Percentiles rank a stretch among this genome's conserved stretches.
Conservation (phyloP, 2,113 vertebrate genomes). For the Seriola aureovittata region DNA sequence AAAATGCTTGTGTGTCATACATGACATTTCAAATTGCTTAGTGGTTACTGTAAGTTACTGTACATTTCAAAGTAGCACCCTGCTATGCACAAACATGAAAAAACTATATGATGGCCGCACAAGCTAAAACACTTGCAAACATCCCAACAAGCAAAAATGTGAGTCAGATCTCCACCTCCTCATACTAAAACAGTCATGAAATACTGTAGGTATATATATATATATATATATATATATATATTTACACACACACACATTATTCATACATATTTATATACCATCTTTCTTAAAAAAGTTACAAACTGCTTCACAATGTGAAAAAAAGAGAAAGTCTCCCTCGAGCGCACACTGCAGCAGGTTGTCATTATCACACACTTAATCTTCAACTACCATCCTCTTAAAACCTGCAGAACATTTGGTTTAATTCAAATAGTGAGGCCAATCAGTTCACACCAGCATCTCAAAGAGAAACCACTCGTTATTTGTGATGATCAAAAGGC, state of each 20-base stretch:
- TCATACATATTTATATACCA: not conserved
- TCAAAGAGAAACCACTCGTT: conserved; percentile 49
- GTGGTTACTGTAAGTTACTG: conserved; percentile 26
- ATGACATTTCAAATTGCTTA: not conserved
- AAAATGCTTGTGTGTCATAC: conserved; percentile 54
- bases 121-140: conserved; percentile 9
- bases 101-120: not conserved
- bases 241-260: too few relatives aligned
- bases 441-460: conserved; percentile 59
- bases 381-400: conserved; percentile 40
- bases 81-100: not conserved
- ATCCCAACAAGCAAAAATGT: conserved; percentile 1
- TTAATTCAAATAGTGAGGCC: conserved; percentile 67
- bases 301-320: not conserved
- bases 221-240: not conserved
- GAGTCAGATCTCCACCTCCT: not conserved
- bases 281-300: not conserved
- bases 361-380: conserved; percentile 59
- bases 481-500: conserved; percentile 61
- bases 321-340: conserved; percentile 25
- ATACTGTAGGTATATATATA: not conserved
- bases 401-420: conserved; percentile 60
- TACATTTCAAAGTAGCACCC: conserved; percentile 16
- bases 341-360: conserved; percentile 38
- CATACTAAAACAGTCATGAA: not conserved